phyloP scores from a whole-genome alignment of 1,140 invertebrate species.

The Drosophila setifemur region DNA sequence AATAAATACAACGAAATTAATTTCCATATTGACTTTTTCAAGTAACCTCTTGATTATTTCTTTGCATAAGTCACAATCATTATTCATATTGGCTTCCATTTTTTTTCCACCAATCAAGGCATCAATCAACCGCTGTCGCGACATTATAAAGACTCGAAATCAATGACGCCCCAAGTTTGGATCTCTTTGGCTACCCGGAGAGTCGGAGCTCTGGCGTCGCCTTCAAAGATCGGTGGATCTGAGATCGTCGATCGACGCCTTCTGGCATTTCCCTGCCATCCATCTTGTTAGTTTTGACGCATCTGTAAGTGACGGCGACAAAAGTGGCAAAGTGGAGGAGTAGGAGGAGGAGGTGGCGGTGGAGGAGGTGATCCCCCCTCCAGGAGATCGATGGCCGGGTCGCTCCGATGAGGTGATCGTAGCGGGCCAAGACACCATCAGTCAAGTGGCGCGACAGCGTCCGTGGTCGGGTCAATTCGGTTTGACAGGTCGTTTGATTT shows the following conservation, averaged over 20 bases:
- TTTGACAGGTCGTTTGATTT: slow-evolving; percentile 55
- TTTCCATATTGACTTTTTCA: too few species aligned
- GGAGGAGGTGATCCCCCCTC: neutral
- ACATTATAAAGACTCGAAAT: neutral
- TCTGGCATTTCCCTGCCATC: slow-evolving; percentile 34
- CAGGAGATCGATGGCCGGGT: slow-evolving; percentile 18
- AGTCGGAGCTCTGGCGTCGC: neutral
- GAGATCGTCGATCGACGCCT: slow-evolving; percentile 7
- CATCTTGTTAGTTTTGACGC: slow-evolving; percentile 66
- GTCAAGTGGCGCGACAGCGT: slow-evolving; percentile 64
- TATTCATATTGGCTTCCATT: neutral
- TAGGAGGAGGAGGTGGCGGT: too few species aligned
- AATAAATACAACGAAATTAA: too few species aligned
- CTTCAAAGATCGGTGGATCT: neutral
- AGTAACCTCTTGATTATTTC: neutral
- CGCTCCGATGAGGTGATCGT: slow-evolving; percentile 10
- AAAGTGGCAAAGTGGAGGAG: slow-evolving; percentile 14
- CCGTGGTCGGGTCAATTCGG: slow-evolving; percentile 59
- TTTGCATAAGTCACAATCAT: neutral
- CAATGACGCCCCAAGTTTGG: neutral
- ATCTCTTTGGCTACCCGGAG: neutral
- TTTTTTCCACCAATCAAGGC: neutral
- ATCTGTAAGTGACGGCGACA: slow-evolving; percentile 38
- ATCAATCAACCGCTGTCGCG: slow-evolving; percentile 8
- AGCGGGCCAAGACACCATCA: slow-evolving; percentile 55